Conservation (phyloP, 1,140 invertebrate species). For the Sitobion miscanthi region DNA sequence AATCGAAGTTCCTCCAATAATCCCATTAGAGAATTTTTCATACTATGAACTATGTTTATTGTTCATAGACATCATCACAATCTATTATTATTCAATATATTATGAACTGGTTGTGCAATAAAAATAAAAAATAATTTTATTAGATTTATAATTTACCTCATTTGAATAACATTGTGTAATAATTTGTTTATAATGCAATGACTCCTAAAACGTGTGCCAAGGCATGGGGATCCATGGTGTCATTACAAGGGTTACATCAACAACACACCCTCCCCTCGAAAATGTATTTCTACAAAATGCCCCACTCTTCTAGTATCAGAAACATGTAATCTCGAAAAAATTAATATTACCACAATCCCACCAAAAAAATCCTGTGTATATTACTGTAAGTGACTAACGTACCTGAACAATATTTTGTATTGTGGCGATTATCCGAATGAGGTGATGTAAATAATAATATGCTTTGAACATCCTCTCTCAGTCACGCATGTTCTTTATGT, state of each 20-base stretch:
- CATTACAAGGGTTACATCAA: no score
- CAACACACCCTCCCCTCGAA: no score
- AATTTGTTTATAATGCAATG: not conserved
- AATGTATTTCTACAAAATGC: not conserved
- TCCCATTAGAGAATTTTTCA: not conserved
- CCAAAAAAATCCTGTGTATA: not conserved
- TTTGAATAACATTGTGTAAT: not conserved
- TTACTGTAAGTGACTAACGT: not conserved
- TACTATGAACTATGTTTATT: not conserved
- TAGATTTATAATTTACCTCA: not conserved
- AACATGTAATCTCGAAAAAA: not conserved
- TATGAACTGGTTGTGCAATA: not conserved
- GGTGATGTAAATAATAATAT: constrained; percentile 2
- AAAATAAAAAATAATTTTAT: not conserved
- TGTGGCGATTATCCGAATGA: not conserved
- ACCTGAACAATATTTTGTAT: not conserved
- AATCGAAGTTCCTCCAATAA: no score
- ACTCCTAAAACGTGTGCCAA: not conserved
- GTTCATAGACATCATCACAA: no score
- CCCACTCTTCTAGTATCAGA: not conserved
- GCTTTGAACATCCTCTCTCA: not conserved
- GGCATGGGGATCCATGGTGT: not conserved
- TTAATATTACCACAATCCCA: not conserved
- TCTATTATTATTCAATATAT: not conserved
- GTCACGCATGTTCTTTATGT: not conserved